Evolutionary conservation across 2,797 vertebrate species (phyloP).

Genomic region (Microhierax caerulescens): DNA sequence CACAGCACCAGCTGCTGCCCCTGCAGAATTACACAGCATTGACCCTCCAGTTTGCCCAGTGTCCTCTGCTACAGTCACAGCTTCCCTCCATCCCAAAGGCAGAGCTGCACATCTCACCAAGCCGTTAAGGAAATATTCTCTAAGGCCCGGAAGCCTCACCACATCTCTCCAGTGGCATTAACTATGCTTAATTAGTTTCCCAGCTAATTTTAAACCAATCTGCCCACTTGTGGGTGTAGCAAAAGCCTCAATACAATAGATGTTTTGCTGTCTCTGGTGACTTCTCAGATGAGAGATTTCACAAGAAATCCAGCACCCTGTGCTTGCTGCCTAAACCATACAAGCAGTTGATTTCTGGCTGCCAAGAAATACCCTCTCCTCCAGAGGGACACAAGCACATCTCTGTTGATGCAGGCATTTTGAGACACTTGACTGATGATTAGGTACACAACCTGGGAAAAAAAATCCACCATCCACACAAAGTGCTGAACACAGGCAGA

Average conservation of each 20-base stretch:
- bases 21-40: not conserved
- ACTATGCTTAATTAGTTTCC: not conserved
- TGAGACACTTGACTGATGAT: fast-evolving
- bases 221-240: not conserved
- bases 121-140: not conserved
- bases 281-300: not conserved
- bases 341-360: not conserved
- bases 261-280: not conserved
- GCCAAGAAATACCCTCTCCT: not conserved
- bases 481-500: not conserved
- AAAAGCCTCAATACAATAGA: not conserved
- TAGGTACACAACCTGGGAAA: not conserved
- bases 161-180: not conserved
- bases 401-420: not conserved
- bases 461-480: not conserved
- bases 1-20: not conserved
- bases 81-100: not conserved
- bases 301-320: not conserved
- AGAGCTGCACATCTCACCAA: not conserved
- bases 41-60: not conserved
- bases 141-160: not conserved
- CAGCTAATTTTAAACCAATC: not conserved
- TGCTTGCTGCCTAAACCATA: not conserved
- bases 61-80: not conserved
- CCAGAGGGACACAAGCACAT: not conserved